Percentiles rank a stretch among this genome's conserved stretches.
phyloP scores from a whole-genome alignment of 2,888 invertebrate species.

The Andrena praecox region DNA sequence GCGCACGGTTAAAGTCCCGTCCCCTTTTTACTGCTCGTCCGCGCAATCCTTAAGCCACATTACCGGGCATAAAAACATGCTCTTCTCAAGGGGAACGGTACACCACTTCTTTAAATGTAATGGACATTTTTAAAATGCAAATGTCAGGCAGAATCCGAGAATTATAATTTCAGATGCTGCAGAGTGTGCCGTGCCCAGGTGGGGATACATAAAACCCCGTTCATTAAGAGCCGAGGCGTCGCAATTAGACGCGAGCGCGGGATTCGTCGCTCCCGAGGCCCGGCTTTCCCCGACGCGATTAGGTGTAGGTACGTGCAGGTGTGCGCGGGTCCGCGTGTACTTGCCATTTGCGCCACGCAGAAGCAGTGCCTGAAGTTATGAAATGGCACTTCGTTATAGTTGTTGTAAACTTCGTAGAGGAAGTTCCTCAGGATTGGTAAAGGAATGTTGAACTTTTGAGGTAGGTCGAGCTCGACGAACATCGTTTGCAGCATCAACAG shows the following conservation, averaged over 20 bases:
- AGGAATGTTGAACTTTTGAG: slow-evolving; percentile 91
- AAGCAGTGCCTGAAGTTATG: slow-evolving; percentile 95
- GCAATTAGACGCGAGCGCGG: neutral
- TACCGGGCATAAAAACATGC: neutral
- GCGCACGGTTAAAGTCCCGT: too few species aligned
- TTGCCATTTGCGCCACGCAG: slow-evolving; percentile 95
- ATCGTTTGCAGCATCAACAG: slow-evolving; percentile 92
- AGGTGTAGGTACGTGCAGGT: neutral
- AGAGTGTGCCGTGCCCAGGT: neutral
- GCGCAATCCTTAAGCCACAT: too few species aligned
- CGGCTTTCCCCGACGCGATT: neutral
- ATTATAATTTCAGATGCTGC: slow-evolving; percentile 13
- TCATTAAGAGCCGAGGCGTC: slow-evolving; percentile 12
- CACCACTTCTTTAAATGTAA: neutral
- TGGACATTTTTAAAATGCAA: neutral
- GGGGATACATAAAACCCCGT: neutral
- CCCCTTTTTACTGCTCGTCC: too few species aligned
- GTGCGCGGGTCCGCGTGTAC: slow-evolving; percentile 69
- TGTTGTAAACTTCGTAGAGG: slow-evolving; percentile 91
- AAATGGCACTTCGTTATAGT: slow-evolving; percentile 94
- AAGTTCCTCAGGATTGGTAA: slow-evolving; percentile 89
- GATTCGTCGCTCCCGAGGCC: neutral
- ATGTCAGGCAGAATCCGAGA: neutral
- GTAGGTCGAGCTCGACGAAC: slow-evolving; percentile 92
- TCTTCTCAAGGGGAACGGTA: neutral